phyloP scores from a whole-genome alignment of 2,888 invertebrate species.

The Metacarcinus magister region DNA sequence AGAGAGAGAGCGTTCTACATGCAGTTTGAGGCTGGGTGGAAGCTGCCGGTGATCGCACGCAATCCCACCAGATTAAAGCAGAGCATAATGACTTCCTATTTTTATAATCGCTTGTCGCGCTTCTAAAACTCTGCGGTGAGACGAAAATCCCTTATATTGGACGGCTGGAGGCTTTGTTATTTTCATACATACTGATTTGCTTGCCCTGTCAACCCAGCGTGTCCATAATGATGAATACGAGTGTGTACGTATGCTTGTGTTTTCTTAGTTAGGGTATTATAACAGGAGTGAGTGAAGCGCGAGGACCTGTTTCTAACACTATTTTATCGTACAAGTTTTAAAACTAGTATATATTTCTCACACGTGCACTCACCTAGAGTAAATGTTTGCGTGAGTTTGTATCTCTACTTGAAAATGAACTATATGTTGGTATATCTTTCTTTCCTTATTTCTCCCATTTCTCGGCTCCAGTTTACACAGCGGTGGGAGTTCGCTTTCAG shows the following conservation, averaged over 20 bases:
- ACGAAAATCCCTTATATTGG: not conserved
- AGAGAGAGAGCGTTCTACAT: not conserved
- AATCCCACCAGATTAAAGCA: conserved; percentile 40
- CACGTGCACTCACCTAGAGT: not conserved
- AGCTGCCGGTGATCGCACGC: not conserved
- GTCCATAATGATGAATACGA: not conserved
- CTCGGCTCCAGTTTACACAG: not conserved
- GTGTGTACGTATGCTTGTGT: not conserved
- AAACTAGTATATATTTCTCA: not conserved
- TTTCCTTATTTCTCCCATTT: not conserved
- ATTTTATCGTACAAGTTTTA: not conserved
- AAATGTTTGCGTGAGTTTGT: not conserved
- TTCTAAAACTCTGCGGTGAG: not conserved
- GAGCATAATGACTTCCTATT: not conserved
- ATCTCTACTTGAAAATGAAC: not conserved
- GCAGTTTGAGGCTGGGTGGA: not conserved
- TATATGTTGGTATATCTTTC: not conserved
- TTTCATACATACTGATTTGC: not conserved
- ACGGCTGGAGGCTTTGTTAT: not conserved
- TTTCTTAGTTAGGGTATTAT: not conserved
- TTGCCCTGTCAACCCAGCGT: not conserved
- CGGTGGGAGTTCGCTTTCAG: too few species aligned
- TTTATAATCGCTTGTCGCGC: conserved; percentile 30
- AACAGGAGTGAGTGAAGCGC: too few species aligned
- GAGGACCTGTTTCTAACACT: not conserved